These are phyloP conservation scores for Okamejei kenojei DNA, from an alignment of 2,797 vertebrate species.

Conservation along the genomic window DNA sequence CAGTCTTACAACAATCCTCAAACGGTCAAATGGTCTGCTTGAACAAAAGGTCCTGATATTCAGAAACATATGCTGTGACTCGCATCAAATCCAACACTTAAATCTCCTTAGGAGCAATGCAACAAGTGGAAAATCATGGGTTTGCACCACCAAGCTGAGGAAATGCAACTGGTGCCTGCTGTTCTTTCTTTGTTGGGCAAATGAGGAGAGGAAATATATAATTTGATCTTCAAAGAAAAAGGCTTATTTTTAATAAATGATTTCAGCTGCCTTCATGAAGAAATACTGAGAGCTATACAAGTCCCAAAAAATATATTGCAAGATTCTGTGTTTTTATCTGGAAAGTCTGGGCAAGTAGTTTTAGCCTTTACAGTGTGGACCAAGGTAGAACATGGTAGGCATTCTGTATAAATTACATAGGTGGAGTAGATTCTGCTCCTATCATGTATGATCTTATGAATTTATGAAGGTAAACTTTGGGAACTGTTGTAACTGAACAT, in stretches of 20 bases:
- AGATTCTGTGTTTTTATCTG: neutral
- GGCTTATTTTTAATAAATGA: neutral
- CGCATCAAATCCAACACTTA: neutral
- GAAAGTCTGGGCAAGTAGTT: neutral
- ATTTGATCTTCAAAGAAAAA: slow-evolving; percentile 1
- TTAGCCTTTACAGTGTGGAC: neutral
- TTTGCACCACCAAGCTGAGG: neutral
- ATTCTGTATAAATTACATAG: neutral
- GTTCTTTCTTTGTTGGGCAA: neutral
- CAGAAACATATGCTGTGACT: neutral
- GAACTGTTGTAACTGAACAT: neutral
- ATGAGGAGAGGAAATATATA: neutral
- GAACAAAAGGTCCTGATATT: neutral
- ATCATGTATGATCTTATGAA: too few relatives aligned
- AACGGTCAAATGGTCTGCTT: neutral
- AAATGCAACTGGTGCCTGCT: neutral
- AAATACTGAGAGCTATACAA: neutral
- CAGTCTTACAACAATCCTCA: neutral
- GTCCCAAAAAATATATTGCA: neutral
- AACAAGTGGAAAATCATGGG: neutral
- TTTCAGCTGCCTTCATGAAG: neutral
- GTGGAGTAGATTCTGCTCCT: too few relatives aligned
- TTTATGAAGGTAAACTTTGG: neutral
- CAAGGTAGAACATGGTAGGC: neutral
- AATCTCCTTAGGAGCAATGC: neutral